Percentiles rank a stretch among this genome's conserved stretches.
These are phyloP conservation scores for Sisyra terminalis DNA, from an alignment of 2,888 invertebrate genomes.

Conservation along the genomic window DNA sequence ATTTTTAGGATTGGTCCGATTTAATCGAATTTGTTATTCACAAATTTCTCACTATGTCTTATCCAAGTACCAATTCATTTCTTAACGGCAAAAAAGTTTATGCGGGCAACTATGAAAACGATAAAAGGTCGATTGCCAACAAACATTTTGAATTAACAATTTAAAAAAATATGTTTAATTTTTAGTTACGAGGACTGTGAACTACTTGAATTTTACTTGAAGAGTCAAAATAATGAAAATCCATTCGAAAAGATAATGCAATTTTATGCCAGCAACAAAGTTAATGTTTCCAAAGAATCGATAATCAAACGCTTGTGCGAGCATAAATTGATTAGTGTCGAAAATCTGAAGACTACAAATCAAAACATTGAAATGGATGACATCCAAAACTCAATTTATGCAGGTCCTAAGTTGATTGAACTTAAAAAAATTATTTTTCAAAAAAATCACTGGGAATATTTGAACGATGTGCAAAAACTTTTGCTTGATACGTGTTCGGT, in stretches of 20 bases:
- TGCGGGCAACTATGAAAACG: neutral
- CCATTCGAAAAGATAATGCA: slow-evolving; percentile 43
- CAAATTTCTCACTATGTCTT: slow-evolving; percentile 49
- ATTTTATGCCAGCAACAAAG: slow-evolving; percentile 39
- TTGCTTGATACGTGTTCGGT: slow-evolving; percentile 54
- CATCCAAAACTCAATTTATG: slow-evolving; percentile 21
- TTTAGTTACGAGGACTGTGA: too few relatives aligned
- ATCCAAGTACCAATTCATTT: slow-evolving; percentile 12
- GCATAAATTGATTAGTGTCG: slow-evolving; percentile 39
- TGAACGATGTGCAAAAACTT: slow-evolving; percentile 52
- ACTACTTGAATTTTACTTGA: slow-evolving; percentile 48
- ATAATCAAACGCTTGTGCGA: slow-evolving; percentile 38
- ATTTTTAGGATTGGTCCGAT: slow-evolving; percentile 62
- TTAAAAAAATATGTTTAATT: too few relatives aligned
- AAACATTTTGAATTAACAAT: too few relatives aligned
- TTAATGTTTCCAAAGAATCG: slow-evolving; percentile 39
- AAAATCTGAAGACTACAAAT: slow-evolving; percentile 36
- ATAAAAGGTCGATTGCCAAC: neutral
- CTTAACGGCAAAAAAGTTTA: neutral
- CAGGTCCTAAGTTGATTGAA: slow-evolving; percentile 13
- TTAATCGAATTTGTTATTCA: slow-evolving; percentile 66
- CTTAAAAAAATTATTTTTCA: slow-evolving; percentile 24
- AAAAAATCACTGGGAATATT: slow-evolving; percentile 38
- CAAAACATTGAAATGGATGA: slow-evolving; percentile 10
- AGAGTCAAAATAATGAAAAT: slow-evolving; percentile 37